phyloP scores from a whole-genome alignment of 2,888 invertebrate species.

The Acleris literana region DNA sequence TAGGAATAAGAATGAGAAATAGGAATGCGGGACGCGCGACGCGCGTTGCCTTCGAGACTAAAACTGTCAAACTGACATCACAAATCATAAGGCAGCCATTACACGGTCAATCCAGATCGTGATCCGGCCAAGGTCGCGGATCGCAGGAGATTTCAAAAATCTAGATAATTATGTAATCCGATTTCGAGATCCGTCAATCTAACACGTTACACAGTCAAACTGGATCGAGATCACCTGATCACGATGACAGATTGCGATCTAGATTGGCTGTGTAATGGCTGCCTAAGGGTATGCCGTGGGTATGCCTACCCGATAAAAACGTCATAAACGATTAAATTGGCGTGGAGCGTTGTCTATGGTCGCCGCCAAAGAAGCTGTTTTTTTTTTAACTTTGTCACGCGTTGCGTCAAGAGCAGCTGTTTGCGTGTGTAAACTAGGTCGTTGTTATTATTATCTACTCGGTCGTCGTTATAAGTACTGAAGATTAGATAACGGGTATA shows the following conservation, averaged over 20 bases:
- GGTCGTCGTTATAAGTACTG: background rate
- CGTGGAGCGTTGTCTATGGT: slow-evolving; percentile 6
- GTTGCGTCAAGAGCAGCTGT: slow-evolving; percentile 8
- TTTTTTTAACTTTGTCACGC: background rate
- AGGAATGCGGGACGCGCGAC: background rate
- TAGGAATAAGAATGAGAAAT: background rate
- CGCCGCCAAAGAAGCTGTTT: slow-evolving; percentile 6
- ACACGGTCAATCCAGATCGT: too few species aligned
- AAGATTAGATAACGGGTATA: background rate
- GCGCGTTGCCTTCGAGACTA: slow-evolving; percentile 4
- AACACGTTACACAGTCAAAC: too few species aligned
- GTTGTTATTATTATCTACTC: slow-evolving; percentile 3
- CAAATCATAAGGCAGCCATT: too few species aligned
- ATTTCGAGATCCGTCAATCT: too few species aligned
- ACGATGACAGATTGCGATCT: too few species aligned
- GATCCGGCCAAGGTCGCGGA: too few species aligned
- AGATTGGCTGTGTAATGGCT: too few species aligned
- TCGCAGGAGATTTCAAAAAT: too few species aligned
- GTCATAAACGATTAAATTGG: background rate
- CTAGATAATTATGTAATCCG: too few species aligned
- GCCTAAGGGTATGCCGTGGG: too few species aligned
- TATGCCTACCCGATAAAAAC: background rate
- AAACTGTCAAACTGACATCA: slow-evolving; percentile 27
- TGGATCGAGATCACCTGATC: too few species aligned
- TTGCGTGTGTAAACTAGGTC: slow-evolving; percentile 7